These are phyloP conservation scores for Lasioglossum oenotherae DNA, from an alignment of 2,888 invertebrate genomes.

Conservation along the genomic window DNA sequence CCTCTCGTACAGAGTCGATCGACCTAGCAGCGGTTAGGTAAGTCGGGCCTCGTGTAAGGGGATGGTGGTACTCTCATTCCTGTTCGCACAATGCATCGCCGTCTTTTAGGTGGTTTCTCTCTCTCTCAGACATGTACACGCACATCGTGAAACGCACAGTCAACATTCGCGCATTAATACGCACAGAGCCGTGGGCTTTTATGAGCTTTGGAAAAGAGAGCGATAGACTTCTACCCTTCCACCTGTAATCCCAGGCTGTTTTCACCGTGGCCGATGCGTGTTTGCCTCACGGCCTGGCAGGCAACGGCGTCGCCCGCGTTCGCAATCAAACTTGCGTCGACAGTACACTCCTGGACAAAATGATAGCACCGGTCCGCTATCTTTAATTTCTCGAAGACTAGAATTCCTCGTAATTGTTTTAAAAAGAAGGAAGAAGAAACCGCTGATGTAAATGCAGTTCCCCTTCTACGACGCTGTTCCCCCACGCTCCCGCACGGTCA, in stretches of 20 bases:
- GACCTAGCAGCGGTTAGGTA: slow-evolving; percentile 26
- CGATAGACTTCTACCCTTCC: slow-evolving; percentile 61
- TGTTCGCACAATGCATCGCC: slow-evolving; percentile 64
- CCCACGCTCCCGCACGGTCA: too few species aligned
- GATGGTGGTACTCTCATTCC: slow-evolving; percentile 58
- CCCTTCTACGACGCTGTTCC: too few species aligned
- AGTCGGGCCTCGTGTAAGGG: slow-evolving; percentile 42
- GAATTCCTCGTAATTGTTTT: not conserved
- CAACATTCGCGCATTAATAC: slow-evolving; percentile 69
- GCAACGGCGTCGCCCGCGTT: slow-evolving; percentile 52
- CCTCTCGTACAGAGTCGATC: slow-evolving; percentile 8
- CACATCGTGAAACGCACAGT: slow-evolving; percentile 39
- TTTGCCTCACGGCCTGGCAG: slow-evolving; percentile 65
- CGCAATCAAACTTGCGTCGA: slow-evolving; percentile 73
- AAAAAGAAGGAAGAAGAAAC: not conserved
- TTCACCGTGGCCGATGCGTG: slow-evolving; percentile 61
- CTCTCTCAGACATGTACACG: not conserved
- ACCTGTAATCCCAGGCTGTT: slow-evolving; percentile 52
- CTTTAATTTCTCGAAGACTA: not conserved
- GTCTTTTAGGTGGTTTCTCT: slow-evolving; percentile 58
- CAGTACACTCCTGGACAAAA: slow-evolving; percentile 19
- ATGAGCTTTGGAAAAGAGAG: slow-evolving; percentile 67
- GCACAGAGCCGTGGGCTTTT: slow-evolving; percentile 64
- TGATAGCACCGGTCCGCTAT: not conserved
- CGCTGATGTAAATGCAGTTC: not conserved